phyloP scores from a whole-genome alignment of 2,113 vertebrate genomes.

The Chaetops frenatus region DNA sequence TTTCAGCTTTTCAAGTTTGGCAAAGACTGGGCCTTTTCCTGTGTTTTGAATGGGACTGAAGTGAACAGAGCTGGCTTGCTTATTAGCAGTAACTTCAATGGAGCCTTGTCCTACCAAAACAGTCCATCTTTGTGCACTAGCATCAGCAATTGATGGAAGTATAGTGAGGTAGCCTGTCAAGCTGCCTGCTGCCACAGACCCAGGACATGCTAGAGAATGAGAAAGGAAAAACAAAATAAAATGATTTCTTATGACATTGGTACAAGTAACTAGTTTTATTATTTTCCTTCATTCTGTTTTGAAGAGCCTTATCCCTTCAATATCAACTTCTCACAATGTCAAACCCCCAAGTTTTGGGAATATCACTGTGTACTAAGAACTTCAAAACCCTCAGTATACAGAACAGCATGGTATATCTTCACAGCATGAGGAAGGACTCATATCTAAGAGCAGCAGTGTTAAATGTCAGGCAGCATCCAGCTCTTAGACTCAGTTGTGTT shows the following conservation, averaged over 20 bases:
- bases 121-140: constrained; percentile 38
- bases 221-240: neutral
- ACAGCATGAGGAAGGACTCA: neutral
- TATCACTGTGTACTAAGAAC: neutral
- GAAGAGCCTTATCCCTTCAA: neutral
- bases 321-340: neutral
- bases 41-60: constrained; percentile 9
- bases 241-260: neutral
- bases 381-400: neutral
- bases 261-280: neutral
- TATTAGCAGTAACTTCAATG: constrained; percentile 53
- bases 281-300: neutral
- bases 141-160: neutral
- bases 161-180: neutral
- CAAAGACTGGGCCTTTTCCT: constrained; percentile 34
- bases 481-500: neutral
- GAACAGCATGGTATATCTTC: neutral
- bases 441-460: neutral
- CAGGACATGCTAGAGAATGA: neutral
- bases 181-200: constrained; percentile 44
- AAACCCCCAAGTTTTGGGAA: neutral
- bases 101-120: constrained; percentile 55
- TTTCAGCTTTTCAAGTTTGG: constrained; percentile 34
- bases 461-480: neutral
- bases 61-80: constrained; percentile 26